Conservation (phyloP, 2,888 invertebrate species). For the Troides aeacus region DNA sequence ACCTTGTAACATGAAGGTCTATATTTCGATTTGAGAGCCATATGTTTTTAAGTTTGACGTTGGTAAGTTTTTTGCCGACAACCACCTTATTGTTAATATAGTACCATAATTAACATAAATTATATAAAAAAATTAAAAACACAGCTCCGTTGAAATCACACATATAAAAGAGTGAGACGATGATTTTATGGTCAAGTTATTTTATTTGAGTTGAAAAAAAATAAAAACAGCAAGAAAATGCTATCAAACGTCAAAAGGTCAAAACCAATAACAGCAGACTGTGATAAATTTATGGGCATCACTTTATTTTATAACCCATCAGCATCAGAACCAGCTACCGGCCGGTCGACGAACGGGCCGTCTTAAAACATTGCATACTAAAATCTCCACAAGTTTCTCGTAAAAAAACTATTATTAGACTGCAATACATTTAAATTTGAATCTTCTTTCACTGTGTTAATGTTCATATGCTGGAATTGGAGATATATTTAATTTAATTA, state of each 20-base stretch:
- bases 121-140: not conserved
- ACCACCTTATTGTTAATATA: no score
- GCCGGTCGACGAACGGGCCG: slow-evolving; percentile 11
- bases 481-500: slow-evolving; percentile 10
- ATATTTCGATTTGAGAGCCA: no score
- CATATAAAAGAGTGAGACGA: not conserved
- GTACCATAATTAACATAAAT: not conserved
- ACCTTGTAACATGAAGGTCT: no score
- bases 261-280: slow-evolving; percentile 1
- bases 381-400: slow-evolving; percentile 5
- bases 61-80: no score
- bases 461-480: not conserved
- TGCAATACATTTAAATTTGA: not conserved
- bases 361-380: not conserved
- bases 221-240: not conserved
- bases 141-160: not conserved
- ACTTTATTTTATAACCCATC: slow-evolving; percentile 14
- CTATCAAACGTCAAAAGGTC: slow-evolving; percentile 10
- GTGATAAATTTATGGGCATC: slow-evolving; percentile 22
- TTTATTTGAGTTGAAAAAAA: not conserved
- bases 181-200: not conserved
- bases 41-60: no score
- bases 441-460: not conserved
- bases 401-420: slow-evolving; percentile 9
- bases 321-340: slow-evolving; percentile 23